Percentiles rank a stretch among this genome's conserved stretches.
These are phyloP conservation scores for Pseudopipra pipra DNA, from an alignment of 2,113 vertebrate genomes.

Conservation along the genomic window DNA sequence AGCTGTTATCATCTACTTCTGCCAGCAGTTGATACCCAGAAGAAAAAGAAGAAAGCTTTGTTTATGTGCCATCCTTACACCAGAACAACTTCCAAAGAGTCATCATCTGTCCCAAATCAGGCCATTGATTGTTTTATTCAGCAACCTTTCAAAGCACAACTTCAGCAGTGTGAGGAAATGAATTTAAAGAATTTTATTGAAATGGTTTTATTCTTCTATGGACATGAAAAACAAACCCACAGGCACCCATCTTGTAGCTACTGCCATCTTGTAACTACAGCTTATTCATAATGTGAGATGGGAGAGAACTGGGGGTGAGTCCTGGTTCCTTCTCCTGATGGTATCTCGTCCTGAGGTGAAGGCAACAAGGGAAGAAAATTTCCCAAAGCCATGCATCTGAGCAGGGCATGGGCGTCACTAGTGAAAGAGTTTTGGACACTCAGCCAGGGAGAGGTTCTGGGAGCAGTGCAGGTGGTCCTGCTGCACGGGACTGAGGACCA, in stretches of 20 bases:
- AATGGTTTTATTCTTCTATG: neutral
- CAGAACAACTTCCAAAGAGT: slow-evolving; percentile 38
- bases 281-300: neutral
- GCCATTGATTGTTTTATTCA: neutral
- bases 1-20: slow-evolving; percentile 57
- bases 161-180: neutral
- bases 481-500: rapidly evolving
- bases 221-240: neutral
- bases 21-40: slow-evolving; percentile 55
- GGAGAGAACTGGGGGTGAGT: neutral
- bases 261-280: neutral
- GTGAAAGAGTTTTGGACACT: neutral
- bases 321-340: rapidly evolving
- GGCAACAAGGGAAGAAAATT: neutral
- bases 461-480: neutral
- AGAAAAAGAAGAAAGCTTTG: slow-evolving; percentile 23
- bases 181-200: neutral
- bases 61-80: slow-evolving; percentile 19
- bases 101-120: slow-evolving; percentile 38
- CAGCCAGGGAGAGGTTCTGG: neutral
- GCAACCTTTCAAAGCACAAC: neutral
- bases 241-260: neutral
- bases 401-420: neutral
- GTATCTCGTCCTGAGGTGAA: neutral
- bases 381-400: neutral